Evolutionary conservation across 2,113 vertebrate species (phyloP), one percentile per base, ranked within the genome.

Genomic region (Thermophis baileyi): DNA sequence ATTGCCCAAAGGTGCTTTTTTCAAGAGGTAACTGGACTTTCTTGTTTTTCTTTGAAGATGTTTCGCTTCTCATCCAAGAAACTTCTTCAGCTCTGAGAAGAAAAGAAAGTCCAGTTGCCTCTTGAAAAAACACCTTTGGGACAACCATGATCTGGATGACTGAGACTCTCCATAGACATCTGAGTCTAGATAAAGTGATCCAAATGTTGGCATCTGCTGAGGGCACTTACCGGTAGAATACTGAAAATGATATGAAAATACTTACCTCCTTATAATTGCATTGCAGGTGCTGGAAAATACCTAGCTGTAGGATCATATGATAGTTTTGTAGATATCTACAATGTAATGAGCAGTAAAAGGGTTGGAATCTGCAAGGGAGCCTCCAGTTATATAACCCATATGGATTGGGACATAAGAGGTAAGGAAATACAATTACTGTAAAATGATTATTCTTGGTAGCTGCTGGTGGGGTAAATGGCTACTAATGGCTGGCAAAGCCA

Each of bases 391-490:
- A 98, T 99, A 95, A 99, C 98, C 16, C 99, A 99, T 92, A 97
- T 99, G 94, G 99, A 99, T 93, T 99, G 99, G 99, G 99, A 99
- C 89, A 63, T 97, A 90, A 98, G 98, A 98, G 99, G 99, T 99
- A 97, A 97, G 96, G 74, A n/a, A 88, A n/a, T 50, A 51, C 40
- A 93, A 6, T 3, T 60, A 49, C 35, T 53, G 35, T 50, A 89
- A 81, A 89, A 53, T 88, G n/a, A 30, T 53, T 50, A 69, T 91
- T 14, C 5, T 89, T 57, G 22, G 86, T 87, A 30, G 86, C 74
- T 81, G 74, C 35, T 81, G 16, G 74, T 81, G n/a, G 35, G 18
- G 7, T 81, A 74, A 74, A 74, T 74, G n/a, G 27, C 60, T 30
- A 63, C 60, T 30, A 69, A n/a, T n/a, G 12, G 12, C 30, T 69